Base-by-base conservation (phyloP, 2,113 vertebrate genomes). In the Sakesphorus luctuosus region DNA sequence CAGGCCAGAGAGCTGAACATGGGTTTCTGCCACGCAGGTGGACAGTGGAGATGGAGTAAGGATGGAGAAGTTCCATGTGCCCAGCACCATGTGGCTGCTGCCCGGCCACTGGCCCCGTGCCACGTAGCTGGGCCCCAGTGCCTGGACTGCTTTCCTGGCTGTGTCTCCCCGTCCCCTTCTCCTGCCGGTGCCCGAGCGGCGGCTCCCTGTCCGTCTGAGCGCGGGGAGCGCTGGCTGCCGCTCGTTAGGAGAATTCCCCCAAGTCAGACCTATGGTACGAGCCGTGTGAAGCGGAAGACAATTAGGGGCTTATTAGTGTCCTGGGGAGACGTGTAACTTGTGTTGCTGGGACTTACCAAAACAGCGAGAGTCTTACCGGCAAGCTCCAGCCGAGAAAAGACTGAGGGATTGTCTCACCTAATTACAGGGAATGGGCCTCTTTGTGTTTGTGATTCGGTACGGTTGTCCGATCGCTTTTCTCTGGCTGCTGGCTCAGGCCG, bases 311-410 rank as follows among this genome's bases (percentile, higher is more conserved):
- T 99, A 99, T 99, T 99, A 99, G 98, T 94, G 95, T 98, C 98
- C 98, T 95, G 98, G 94, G 98, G 98, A 98, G 98, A 98, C 97
- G 98, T 97, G 98, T 97, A 99, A 98, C 98, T 98, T 98, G 98
- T 98, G 98, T 98, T 98, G 98, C 97, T 98, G 98, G 98, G 97
- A 97, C 97, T 98, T 96, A 98, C 98, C 97, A 97, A 98, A 98
- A 98, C 97, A 98, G 96, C 98, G 98, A 97, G 98, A 98, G 98
- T 98, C 98, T 97, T 98, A 98, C 98, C 97, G 96, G 98, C 98
- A 99, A 97, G 98, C 98, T 99, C 99, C 99, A 99, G 98, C 99
- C 90, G 98, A 98, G 99, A 99, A 99, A 98, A 99, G 98, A 98
- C 98, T 97, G 98, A 98, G 98, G 97, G 97, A 98, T 98, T 99